phyloP scores from a whole-genome alignment of 2,888 invertebrate species.

The Meta bourneti region DNA sequence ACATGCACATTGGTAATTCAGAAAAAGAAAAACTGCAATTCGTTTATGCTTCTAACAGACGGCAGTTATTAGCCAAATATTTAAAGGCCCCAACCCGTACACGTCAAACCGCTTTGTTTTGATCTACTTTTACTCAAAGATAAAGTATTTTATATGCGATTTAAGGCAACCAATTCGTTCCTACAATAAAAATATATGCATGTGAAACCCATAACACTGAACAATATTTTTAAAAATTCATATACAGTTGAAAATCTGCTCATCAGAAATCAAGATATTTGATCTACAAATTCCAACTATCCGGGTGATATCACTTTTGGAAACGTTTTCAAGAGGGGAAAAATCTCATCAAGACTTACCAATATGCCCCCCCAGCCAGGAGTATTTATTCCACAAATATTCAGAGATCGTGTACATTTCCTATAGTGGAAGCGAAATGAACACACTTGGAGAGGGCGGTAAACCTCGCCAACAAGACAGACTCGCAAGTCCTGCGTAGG shows the following conservation, averaged over 20 bases:
- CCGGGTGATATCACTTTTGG: background rate
- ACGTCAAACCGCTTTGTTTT: background rate
- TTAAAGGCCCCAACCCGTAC: background rate
- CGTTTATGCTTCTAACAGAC: background rate
- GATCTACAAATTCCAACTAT: background rate
- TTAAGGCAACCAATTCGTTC: background rate
- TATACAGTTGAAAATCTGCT: background rate
- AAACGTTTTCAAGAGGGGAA: background rate
- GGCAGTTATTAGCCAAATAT: background rate
- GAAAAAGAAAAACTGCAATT: background rate
- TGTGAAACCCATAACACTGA: background rate
- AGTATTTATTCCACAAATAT: constrained; percentile 49
- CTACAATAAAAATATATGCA: background rate
- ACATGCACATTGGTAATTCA: no score
- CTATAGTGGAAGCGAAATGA: constrained; percentile 43
- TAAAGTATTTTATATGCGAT: background rate
- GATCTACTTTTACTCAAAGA: background rate
- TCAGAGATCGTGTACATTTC: constrained; percentile 58
- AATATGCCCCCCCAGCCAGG: constrained; percentile 15
- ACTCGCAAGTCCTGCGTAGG: constrained; percentile 52
- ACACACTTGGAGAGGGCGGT: constrained; percentile 58
- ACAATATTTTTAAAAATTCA: background rate
- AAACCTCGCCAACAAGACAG: constrained; percentile 68
- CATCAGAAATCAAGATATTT: background rate
- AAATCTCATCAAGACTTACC: constrained; percentile 46